phyloP scores from a whole-genome alignment of 1,140 invertebrate genomes.

The Drosophila tani region DNA sequence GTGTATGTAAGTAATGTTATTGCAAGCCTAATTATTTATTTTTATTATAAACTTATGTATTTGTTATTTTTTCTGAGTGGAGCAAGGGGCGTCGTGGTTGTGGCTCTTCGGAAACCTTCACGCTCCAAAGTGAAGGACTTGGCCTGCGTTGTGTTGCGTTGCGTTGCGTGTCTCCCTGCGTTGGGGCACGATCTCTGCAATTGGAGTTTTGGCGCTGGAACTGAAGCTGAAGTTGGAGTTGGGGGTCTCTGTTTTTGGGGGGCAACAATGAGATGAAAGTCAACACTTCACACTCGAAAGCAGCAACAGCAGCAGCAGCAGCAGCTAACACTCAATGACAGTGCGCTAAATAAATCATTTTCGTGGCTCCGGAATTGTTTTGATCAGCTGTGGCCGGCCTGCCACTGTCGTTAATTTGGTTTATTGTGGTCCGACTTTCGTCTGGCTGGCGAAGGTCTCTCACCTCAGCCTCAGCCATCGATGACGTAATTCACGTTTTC shows the following conservation, averaged over 20 bases:
- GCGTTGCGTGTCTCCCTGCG: conserved; percentile 51
- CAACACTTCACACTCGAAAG: conserved; percentile 73
- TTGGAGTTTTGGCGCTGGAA: conserved; percentile 18
- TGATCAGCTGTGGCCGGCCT: conserved; percentile 57
- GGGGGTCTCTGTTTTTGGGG: conserved; percentile 27
- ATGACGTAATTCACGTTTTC: conserved; percentile 67
- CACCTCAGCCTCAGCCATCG: conserved; percentile 26
- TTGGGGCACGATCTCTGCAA: conserved; percentile 43
- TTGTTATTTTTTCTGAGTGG: conserved; percentile 23
- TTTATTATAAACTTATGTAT: not conserved
- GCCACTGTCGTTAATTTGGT: conserved; percentile 75
- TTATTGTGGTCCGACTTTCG: conserved; percentile 61
- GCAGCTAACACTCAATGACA: conserved; percentile 66
- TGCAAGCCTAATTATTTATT: conserved; percentile 1
- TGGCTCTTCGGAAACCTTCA: conserved; percentile 67
- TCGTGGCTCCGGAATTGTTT: conserved; percentile 62
- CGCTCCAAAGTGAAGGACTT: conserved; percentile 80
- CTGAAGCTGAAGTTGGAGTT: conserved; percentile 4
- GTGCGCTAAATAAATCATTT: conserved; percentile 78
- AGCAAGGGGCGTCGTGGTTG: conserved; percentile 29
- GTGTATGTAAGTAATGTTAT: not conserved
- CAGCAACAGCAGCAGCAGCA: conserved; percentile 13
- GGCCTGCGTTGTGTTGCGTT: conserved; percentile 47
- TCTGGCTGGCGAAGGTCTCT: conserved; percentile 67
- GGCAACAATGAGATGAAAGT: conserved; percentile 74